Conservation (phyloP, 2,797 vertebrate genomes). For the Onychomys torridus region DNA sequence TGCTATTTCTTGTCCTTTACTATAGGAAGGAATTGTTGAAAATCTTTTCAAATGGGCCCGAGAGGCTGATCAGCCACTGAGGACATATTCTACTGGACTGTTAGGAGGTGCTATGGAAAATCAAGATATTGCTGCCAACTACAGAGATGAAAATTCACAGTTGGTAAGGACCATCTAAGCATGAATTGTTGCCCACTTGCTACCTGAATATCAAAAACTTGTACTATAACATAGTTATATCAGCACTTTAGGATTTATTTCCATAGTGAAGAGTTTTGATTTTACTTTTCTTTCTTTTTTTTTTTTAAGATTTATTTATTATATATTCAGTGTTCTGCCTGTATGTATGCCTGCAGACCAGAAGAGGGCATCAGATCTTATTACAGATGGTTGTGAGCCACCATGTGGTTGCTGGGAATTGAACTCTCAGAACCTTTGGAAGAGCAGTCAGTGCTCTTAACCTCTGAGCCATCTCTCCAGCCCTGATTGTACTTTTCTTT, state of each 20-base stretch:
- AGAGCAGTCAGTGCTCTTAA: no score
- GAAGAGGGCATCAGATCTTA: no score
- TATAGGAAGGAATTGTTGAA: conserved; percentile 98
- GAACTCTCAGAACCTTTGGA: no score
- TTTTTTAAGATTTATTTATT: no score
- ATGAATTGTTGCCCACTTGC: background rate
- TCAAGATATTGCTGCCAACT: conserved; percentile 99
- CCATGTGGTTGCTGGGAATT: no score
- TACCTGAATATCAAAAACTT: background rate
- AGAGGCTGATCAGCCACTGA: conserved; percentile 96
- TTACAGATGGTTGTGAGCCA: no score
- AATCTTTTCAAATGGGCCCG: conserved; percentile 98
- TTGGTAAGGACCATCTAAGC: conserved; percentile 88
- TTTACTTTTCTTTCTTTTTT: background rate
- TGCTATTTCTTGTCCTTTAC: conserved; percentile 63
- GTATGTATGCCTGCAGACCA: no score
- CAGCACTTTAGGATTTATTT: background rate
- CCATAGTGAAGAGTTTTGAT: background rate
- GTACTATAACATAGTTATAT: background rate
- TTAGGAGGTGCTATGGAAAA: conserved; percentile 99
- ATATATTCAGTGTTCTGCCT: no score
- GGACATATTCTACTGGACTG: conserved; percentile 97
- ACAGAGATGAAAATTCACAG: conserved; percentile 98
- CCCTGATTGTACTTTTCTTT: background rate
- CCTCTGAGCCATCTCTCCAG: no score